These are phyloP conservation scores for Turnix velox DNA, from an alignment of 2,113 vertebrate species.

Conservation along the genomic window DNA sequence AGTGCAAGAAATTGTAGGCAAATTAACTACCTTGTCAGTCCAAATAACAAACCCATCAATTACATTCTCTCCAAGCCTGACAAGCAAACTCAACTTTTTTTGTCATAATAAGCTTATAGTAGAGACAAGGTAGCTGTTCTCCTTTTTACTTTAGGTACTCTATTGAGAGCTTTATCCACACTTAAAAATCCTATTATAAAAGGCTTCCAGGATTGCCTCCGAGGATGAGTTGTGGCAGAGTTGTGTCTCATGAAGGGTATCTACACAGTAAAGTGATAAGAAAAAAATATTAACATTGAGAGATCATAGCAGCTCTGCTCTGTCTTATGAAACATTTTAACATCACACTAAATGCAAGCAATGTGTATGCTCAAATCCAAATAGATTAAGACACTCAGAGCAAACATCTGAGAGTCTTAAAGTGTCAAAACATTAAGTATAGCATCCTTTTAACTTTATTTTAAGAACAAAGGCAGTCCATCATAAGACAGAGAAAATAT, in stretches of 20 bases:
- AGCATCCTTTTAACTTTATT: background rate
- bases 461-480: background rate
- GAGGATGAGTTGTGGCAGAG: slow-evolving; percentile 82
- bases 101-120: slow-evolving; percentile 69
- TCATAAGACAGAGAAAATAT: background rate
- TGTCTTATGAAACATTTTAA: slow-evolving; percentile 78
- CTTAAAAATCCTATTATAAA: slow-evolving; percentile 78
- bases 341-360: slow-evolving; percentile 66
- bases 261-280: slow-evolving; percentile 86
- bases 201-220: slow-evolving; percentile 80
- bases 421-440: background rate
- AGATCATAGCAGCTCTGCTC: slow-evolving; percentile 73
- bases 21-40: slow-evolving; percentile 77
- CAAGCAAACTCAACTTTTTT: slow-evolving; percentile 71
- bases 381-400: background rate
- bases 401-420: background rate
- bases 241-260: slow-evolving; percentile 82
- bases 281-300: slow-evolving; percentile 82
- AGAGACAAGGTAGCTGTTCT: slow-evolving; percentile 75
- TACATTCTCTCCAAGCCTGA: slow-evolving; percentile 75
- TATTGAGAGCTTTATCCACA: slow-evolving; percentile 77
- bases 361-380: slow-evolving; percentile 40
- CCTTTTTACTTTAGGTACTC: slow-evolving; percentile 77
- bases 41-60: slow-evolving; percentile 75
- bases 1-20: slow-evolving; percentile 67